A percentile compares a stretch with the other conserved stretches of the same genome.
phyloP scores from a whole-genome alignment of 2,797 vertebrate genomes.

The Anguilla marmorata region DNA sequence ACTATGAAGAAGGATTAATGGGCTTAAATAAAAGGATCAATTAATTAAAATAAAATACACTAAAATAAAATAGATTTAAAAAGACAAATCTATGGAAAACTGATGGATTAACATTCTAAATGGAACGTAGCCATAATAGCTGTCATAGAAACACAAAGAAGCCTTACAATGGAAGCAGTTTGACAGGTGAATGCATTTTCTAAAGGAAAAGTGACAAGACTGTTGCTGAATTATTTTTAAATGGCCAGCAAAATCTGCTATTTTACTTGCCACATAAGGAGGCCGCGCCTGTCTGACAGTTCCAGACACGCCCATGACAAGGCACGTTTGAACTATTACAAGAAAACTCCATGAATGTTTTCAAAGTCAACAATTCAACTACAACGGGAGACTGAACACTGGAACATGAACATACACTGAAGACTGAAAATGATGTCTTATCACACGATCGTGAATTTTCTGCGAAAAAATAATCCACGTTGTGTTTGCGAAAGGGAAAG shows the following conservation, averaged over 20 bases:
- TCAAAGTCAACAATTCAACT: slow-evolving; percentile 33
- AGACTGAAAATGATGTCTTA: slow-evolving; percentile 31
- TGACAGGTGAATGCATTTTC: slow-evolving; percentile 34
- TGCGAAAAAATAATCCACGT: background rate
- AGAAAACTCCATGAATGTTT: slow-evolving; percentile 29
- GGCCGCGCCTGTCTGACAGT: slow-evolving; percentile 36
- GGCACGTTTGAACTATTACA: slow-evolving; percentile 41
- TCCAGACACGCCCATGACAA: slow-evolving; percentile 38
- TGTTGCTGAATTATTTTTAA: slow-evolving; percentile 49
- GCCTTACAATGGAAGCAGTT: slow-evolving; percentile 23
- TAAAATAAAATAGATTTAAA: background rate
- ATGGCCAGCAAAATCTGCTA: slow-evolving; percentile 48
- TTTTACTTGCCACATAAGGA: slow-evolving; percentile 34
- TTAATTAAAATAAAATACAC: slow-evolving; percentile 18
- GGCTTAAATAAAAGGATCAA: slow-evolving; percentile 17
- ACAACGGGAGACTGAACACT: slow-evolving; percentile 14
- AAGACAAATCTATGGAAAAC: slow-evolving; percentile 9
- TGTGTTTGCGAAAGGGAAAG: background rate
- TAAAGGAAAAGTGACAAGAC: slow-evolving; percentile 36
- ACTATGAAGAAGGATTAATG: slow-evolving; percentile 29
- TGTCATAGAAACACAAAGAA: slow-evolving; percentile 23
- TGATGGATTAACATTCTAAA: slow-evolving; percentile 29
- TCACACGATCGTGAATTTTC: slow-evolving; percentile 39
- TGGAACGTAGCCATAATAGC: background rate
- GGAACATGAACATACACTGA: slow-evolving; percentile 23